A percentile compares a stretch with the other conserved stretches of the same genome.
These are phyloP conservation scores for Chrysodeixis includens DNA, from an alignment of 2,888 invertebrate genomes.

Conservation along the genomic window DNA sequence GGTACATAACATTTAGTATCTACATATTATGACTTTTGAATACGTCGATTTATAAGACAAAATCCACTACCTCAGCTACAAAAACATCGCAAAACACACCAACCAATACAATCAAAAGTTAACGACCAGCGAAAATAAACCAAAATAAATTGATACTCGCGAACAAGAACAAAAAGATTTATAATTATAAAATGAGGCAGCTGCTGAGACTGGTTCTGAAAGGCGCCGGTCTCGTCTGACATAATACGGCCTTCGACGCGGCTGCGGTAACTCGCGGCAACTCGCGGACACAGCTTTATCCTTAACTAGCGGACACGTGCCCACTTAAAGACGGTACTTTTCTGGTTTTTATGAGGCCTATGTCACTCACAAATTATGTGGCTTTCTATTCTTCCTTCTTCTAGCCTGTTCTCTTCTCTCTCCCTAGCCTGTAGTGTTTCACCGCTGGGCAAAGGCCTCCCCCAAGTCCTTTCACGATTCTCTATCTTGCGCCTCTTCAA, in stretches of 20 bases:
- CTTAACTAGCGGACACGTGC: constrained; percentile 12
- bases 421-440: too few relatives aligned
- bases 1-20: too few relatives aligned
- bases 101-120: neutral
- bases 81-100: neutral
- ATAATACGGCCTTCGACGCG: constrained; percentile 70
- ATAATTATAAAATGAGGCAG: constrained; percentile 49
- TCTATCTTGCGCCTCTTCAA: too few relatives aligned
- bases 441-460: too few relatives aligned
- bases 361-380: neutral
- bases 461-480: too few relatives aligned
- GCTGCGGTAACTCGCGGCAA: constrained; percentile 32
- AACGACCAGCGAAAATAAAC: neutral
- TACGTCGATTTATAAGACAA: too few relatives aligned
- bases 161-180: constrained; percentile 38
- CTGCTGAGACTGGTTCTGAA: constrained; percentile 66
- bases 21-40: too few relatives aligned
- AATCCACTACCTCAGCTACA: neutral
- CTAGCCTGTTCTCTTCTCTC: too few relatives aligned
- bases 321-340: too few relatives aligned
- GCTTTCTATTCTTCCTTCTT: too few relatives aligned
- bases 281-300: constrained; percentile 40
- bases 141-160: constrained; percentile 21
- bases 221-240: constrained; percentile 69
- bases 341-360: neutral